These are phyloP conservation scores for Atethmia centrago DNA, from an alignment of 2,888 invertebrate species.

Conservation along the genomic window DNA sequence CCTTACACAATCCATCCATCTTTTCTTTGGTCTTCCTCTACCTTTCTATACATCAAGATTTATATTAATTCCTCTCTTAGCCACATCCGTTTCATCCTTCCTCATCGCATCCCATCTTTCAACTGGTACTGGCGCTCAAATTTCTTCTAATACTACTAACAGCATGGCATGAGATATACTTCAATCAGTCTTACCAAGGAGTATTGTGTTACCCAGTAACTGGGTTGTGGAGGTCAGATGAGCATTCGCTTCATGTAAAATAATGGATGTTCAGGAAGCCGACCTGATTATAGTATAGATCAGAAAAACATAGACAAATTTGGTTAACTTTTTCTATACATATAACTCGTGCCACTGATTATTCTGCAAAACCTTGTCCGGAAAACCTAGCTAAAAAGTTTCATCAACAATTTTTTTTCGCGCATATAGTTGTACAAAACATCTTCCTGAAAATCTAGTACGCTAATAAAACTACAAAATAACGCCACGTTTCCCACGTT, in stretches of 20 bases:
- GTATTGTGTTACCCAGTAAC: not conserved
- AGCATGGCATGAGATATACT: too few species aligned
- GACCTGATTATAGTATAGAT: not conserved
- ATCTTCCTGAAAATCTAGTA: not conserved
- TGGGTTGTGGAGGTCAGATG: not conserved
- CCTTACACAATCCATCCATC: too few species aligned
- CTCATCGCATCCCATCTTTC: too few species aligned
- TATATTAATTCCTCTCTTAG: not conserved
- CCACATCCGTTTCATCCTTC: not conserved
- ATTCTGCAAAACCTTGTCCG: not conserved
- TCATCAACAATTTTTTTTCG: too few species aligned
- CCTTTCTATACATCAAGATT: not conserved
- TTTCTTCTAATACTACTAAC: too few species aligned
- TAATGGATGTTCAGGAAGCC: not conserved
- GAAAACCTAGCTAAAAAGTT: not conserved
- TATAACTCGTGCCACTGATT: too few species aligned
- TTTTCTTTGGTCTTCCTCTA: not conserved
- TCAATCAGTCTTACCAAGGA: not conserved
- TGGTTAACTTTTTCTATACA: too few species aligned
- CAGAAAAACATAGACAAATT: too few species aligned
- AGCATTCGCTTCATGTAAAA: not conserved
- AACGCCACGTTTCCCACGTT: too few species aligned
- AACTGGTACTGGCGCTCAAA: too few species aligned
- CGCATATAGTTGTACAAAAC: too few species aligned
- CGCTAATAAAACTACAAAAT: constrained; percentile 2